These are phyloP conservation scores for Brachionus koreanus DNA, from an alignment of 1,140 invertebrate genomes.

Conservation along the genomic window DNA sequence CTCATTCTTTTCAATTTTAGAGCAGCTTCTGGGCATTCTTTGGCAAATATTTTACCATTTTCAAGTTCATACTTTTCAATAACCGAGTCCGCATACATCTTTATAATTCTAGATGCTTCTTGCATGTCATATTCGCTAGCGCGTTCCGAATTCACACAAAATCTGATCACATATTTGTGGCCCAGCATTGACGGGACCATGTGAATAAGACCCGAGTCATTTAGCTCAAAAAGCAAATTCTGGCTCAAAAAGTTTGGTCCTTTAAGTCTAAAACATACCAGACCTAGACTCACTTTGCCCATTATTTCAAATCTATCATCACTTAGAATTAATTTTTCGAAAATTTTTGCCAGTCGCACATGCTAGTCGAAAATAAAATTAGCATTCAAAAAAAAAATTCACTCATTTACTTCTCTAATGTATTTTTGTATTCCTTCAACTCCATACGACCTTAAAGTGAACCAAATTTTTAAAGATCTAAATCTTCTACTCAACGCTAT, in stretches of 20 bases:
- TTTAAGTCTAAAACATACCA: constrained; percentile 83
- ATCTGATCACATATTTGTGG: constrained; percentile 74
- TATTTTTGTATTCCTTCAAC: constrained; percentile 87
- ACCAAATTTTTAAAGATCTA: constrained; percentile 91
- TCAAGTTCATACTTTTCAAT: background rate
- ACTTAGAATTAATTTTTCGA: constrained; percentile 75
- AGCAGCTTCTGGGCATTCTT: background rate
- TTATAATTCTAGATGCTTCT: constrained; percentile 81
- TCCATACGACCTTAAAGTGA: constrained; percentile 87
- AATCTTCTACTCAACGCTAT: constrained; percentile 89
- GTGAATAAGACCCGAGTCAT: constrained; percentile 89
- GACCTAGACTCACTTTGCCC: constrained; percentile 85
- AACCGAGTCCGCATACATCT: background rate
- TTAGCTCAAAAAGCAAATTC: constrained; percentile 84
- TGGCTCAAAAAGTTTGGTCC: constrained; percentile 59
- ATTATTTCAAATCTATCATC: constrained; percentile 89
- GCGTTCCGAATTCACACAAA: constrained; percentile 79
- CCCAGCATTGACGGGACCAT: constrained; percentile 90
- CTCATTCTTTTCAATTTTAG: background rate
- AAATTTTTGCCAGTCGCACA: constrained; percentile 83
- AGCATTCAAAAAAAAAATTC: background rate
- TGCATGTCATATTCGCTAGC: constrained; percentile 80
- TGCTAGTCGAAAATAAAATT: constrained; percentile 60
- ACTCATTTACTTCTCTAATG: constrained; percentile 64
- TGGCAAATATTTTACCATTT: background rate